Evolutionary conservation across 2,113 vertebrate species (phyloP).

Genomic region (Pachycephala philippinensis): DNA sequence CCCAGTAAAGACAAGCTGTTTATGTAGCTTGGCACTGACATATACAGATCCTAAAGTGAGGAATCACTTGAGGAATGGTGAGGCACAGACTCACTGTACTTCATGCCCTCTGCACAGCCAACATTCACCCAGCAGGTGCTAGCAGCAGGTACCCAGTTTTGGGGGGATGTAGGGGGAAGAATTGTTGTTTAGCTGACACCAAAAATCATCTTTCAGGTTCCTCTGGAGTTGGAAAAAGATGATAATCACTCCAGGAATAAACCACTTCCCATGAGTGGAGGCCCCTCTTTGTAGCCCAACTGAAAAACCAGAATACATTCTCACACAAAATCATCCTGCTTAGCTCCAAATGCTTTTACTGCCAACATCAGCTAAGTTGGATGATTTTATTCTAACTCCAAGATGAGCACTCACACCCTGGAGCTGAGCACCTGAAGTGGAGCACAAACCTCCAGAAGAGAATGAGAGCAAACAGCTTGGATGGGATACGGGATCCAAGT

Average conservation of each 20-base stretch:
- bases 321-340: neutral
- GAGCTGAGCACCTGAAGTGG: neutral
- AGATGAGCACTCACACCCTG: neutral
- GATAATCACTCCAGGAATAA: neutral
- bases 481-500: neutral
- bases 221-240: neutral
- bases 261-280: neutral
- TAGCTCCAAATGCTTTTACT: neutral
- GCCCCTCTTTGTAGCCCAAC: neutral
- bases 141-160: neutral
- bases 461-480: neutral
- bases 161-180: neutral
- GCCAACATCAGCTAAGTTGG: neutral
- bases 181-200: neutral
- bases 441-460: neutral
- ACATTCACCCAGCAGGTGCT: neutral
- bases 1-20: neutral
- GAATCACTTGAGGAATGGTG: neutral
- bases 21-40: neutral
- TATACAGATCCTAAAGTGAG: neutral
- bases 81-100: neutral
- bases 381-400: neutral
- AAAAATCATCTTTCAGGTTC: neutral
- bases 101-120: neutral
- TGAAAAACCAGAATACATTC: neutral